phyloP scores from a whole-genome alignment of 2,888 invertebrate genomes.

The Ptychoptera contaminata region DNA sequence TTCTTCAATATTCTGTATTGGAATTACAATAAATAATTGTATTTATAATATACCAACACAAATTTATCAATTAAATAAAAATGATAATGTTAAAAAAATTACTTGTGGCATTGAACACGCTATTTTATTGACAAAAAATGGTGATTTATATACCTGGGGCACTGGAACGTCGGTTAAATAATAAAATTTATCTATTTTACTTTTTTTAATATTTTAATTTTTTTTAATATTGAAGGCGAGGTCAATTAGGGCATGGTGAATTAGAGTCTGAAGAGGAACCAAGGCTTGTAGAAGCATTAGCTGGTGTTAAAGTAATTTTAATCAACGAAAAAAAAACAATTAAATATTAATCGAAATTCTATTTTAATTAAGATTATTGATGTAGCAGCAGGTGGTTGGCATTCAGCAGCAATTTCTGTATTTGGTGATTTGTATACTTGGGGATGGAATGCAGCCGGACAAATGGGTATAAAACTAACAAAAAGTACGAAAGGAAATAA shows the following conservation, averaged over 20 bases:
- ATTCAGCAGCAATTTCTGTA: constrained; percentile 60
- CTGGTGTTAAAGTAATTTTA: constrained; percentile 43
- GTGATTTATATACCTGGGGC: constrained; percentile 69
- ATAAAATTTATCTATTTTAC: not conserved
- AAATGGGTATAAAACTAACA: constrained; percentile 48
- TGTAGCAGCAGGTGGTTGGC: constrained; percentile 77
- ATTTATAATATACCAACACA: constrained; percentile 46
- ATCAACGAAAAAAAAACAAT: not conserved
- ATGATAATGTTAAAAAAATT: constrained; percentile 43
- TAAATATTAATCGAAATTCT: not conserved
- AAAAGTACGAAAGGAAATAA: constrained; percentile 15
- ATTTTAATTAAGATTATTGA: constrained; percentile 33
- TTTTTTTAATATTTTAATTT: not conserved
- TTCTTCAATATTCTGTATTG: constrained; percentile 32
- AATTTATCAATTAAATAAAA: constrained; percentile 35
- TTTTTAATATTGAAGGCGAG: constrained; percentile 45
- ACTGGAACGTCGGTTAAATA: constrained; percentile 52
- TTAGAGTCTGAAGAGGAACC: constrained; percentile 47
- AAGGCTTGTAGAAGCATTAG: constrained; percentile 50
- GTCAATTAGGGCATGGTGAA: constrained; percentile 72
- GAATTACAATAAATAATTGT: constrained; percentile 32
- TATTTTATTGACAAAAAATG: constrained; percentile 48
- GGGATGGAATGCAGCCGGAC: constrained; percentile 85
- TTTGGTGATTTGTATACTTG: constrained; percentile 74
- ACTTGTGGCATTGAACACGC: constrained; percentile 71